Evolutionary conservation across 2,888 invertebrate genomes (phyloP).

Genomic region (Tachina lurida): DNA sequence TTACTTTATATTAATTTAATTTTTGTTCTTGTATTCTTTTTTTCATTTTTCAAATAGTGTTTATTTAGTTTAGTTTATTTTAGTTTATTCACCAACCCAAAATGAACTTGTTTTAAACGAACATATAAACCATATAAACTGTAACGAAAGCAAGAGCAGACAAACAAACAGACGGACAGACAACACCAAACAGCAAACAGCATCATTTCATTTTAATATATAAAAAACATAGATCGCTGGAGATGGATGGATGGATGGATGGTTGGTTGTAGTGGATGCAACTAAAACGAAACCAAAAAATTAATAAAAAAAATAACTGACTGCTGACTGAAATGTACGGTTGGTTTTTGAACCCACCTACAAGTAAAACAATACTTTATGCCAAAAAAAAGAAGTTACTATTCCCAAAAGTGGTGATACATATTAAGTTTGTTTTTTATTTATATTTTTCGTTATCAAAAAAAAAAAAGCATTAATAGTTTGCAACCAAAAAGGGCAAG

Average conservation of each 20-base stretch:
- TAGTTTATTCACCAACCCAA: constrained; percentile 57
- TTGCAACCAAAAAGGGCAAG: constrained; percentile 53
- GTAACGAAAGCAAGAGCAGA: constrained; percentile 71
- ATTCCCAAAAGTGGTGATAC: constrained; percentile 61
- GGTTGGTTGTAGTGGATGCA: constrained; percentile 24
- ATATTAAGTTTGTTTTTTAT: constrained; percentile 39
- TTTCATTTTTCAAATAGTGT: not conserved
- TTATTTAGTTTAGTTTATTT: constrained; percentile 47
- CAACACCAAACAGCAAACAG: constrained; percentile 12
- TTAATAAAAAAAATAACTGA: not conserved
- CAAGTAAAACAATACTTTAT: constrained; percentile 61
- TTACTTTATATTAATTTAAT: constrained; percentile 58
- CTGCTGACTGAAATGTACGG: constrained; percentile 30
- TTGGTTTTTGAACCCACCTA: constrained; percentile 68
- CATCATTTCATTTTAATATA: constrained; percentile 17
- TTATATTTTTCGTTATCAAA: not conserved
- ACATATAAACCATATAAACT: constrained; percentile 63
- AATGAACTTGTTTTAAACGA: constrained; percentile 67
- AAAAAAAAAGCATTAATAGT: constrained; percentile 36
- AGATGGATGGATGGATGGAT: constrained; percentile 40
- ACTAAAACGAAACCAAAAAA: not conserved
- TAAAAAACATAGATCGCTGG: constrained; percentile 2
- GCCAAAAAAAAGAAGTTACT: constrained; percentile 36
- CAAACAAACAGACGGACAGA: constrained; percentile 15
- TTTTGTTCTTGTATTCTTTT: not conserved